Evolutionary conservation across 2,113 vertebrate species (phyloP).

Genomic region (Nycticryphes semicollaris): DNA sequence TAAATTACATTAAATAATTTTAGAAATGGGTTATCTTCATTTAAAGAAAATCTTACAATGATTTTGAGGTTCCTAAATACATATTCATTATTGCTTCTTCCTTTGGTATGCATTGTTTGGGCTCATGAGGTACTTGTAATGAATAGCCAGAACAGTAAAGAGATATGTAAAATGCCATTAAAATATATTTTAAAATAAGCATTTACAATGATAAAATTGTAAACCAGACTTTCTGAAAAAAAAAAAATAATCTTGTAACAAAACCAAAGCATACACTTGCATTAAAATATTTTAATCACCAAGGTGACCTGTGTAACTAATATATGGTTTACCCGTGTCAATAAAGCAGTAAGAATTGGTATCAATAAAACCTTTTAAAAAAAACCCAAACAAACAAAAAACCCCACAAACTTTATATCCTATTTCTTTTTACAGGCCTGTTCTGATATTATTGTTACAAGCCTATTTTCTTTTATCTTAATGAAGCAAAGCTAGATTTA

Average conservation of each 20-base stretch:
- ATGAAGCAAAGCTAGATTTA: not conserved
- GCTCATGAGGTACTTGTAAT: not conserved
- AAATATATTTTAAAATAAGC: not conserved
- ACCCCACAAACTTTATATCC: not conserved
- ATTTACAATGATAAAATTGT: not conserved
- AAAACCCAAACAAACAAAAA: not conserved
- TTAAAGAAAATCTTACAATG: not conserved
- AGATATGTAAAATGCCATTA: not conserved
- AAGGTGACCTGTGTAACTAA: not conserved
- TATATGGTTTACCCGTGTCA: not conserved
- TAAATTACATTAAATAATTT: not conserved
- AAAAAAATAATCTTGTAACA: not conserved
- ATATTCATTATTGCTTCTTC: not conserved
- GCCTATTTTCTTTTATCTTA: not conserved
- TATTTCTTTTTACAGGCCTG: not conserved
- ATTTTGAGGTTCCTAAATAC: not conserved
- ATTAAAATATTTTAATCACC: not conserved
- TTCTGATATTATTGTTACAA: not conserved
- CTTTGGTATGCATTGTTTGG: not conserved
- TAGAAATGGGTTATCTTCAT: not conserved
- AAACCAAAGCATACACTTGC: not conserved
- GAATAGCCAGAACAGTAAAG: not conserved
- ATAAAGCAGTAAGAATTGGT: not conserved
- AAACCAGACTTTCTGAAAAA: not conserved
- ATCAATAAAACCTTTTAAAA: not conserved